Conservation (phyloP, 2,797 vertebrate species). For the Lacerta bilineata region DNA sequence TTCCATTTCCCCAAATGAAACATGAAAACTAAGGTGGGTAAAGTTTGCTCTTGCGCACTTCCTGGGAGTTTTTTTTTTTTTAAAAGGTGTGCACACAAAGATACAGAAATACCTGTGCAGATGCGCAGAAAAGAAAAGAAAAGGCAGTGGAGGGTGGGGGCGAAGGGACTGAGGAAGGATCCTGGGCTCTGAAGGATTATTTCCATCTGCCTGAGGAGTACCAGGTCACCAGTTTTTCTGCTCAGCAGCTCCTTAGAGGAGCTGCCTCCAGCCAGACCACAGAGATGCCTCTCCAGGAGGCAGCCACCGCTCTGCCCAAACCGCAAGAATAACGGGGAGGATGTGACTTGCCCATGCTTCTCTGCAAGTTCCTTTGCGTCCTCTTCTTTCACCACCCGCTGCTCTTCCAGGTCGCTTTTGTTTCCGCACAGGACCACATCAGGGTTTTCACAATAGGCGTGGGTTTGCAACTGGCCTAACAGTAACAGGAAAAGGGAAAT, state of each 20-base stretch:
- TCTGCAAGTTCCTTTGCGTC: conserved; percentile 92
- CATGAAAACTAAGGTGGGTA: too few relatives aligned
- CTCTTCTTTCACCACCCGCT: conserved; percentile 89
- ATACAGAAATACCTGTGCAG: too few relatives aligned
- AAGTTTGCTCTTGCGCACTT: too few relatives aligned
- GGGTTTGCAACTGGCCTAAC: conserved; percentile 94
- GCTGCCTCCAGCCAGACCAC: conserved; percentile 1
- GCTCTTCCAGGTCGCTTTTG: conserved; percentile 93
- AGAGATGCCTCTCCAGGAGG: not conserved
- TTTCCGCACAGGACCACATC: conserved; percentile 97
- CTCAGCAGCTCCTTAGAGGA: not conserved
- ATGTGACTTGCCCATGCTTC: conserved; percentile 91
- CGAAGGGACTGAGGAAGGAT: too few relatives aligned
- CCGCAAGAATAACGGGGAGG: conserved; percentile 46
- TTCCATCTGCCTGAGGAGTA: not conserved
- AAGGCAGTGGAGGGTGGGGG: too few relatives aligned
- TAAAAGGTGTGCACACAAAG: too few relatives aligned
- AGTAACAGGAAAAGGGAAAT: conserved; percentile 1
- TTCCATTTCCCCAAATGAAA: too few relatives aligned
- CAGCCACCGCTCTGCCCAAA: conserved; percentile 21
- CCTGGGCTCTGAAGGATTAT: not conserved
- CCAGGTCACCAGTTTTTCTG: not conserved
- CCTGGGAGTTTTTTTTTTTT: too few relatives aligned
- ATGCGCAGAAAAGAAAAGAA: too few relatives aligned
- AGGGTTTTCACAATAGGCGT: conserved; percentile 97